These are phyloP conservation scores for Lamellibrachia columna DNA, from an alignment of 2,888 invertebrate species.

Conservation along the genomic window DNA sequence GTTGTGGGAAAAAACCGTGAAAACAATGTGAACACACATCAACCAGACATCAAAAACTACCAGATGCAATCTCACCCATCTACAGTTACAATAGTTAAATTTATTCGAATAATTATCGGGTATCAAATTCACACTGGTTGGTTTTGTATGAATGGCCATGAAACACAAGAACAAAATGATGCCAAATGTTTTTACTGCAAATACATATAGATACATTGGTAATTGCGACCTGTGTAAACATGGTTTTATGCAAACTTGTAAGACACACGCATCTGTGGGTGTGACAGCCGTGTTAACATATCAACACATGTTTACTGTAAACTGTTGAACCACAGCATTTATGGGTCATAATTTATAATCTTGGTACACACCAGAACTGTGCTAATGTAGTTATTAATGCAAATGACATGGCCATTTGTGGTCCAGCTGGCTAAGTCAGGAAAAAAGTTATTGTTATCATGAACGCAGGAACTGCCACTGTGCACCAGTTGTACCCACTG, in stretches of 20 bases:
- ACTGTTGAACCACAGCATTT: not conserved
- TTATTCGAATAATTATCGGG: not conserved
- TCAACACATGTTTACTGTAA: not conserved
- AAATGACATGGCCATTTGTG: not conserved
- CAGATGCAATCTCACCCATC: not conserved
- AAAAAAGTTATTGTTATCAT: not conserved
- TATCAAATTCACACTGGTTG: not conserved
- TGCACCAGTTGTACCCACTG: not conserved
- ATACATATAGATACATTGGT: not conserved
- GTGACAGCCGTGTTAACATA: not conserved
- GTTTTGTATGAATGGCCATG: not conserved
- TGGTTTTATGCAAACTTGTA: not conserved
- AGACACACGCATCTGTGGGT: not conserved
- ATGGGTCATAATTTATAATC: not conserved
- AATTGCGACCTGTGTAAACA: conserved; percentile 6
- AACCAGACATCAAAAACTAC: conserved; percentile 5
- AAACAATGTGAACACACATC: not conserved
- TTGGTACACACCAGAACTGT: not conserved
- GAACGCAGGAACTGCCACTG: not conserved
- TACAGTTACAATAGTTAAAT: conserved; percentile 4
- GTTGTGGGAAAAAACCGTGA: not conserved
- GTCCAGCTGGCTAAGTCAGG: too few species aligned
- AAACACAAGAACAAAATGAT: not conserved
- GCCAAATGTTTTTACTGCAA: conserved; percentile 10
- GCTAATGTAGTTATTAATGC: conserved; percentile 4